Evolutionary conservation across 2,113 vertebrate genomes (phyloP), one percentile per base, ranked within the genome.

Genomic region (Pogonocichla stellata): DNA sequence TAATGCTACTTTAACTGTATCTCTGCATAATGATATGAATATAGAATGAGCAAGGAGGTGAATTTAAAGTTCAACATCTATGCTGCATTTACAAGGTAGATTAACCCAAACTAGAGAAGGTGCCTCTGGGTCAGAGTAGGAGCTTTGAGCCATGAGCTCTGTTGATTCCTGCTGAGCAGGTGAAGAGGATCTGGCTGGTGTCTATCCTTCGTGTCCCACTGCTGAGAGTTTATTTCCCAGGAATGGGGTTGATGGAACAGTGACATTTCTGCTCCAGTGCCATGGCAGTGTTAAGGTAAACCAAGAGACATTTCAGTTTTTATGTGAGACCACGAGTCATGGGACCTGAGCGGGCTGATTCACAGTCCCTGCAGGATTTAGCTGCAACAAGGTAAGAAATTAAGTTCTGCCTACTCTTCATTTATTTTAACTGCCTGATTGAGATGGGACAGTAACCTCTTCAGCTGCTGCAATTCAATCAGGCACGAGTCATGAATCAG

Each of bases 271-370:
- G 29, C 33, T 70, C 19, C 29, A 70, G 45, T 71, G 22, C n/a
- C n/a, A 6, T 1, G 4, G 23, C 5, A 29, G 20, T 2, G 15
- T 81, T 81, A 56, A 31, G 15, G 28, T 47, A 40, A 91, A 75
- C 8, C 48, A 72, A 48, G 61, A 26, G 36, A 53, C 13, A 19
- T 75, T 64, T 82, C 51, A 48, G 28, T 72, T 80, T 75, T 1
- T 71, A 8, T 1, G 4, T 48, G 34, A 80, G 42, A 58, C 1
- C 3, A 8, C 3, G 7, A 77, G 34, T 29, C 2, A 1, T 31
- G 36, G 40, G 48, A n/a, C 40, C 57, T 42, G 14, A 17, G 69
- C 71, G 43, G 28, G 61, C 34, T 75, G 48, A 69, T 43, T 85
- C 53, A 33, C 19, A 48, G 24, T 36, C 33, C 53, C 66, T 79